These are phyloP conservation scores for Pithys albifrons DNA, from an alignment of 2,113 vertebrate species.

Conservation along the genomic window DNA sequence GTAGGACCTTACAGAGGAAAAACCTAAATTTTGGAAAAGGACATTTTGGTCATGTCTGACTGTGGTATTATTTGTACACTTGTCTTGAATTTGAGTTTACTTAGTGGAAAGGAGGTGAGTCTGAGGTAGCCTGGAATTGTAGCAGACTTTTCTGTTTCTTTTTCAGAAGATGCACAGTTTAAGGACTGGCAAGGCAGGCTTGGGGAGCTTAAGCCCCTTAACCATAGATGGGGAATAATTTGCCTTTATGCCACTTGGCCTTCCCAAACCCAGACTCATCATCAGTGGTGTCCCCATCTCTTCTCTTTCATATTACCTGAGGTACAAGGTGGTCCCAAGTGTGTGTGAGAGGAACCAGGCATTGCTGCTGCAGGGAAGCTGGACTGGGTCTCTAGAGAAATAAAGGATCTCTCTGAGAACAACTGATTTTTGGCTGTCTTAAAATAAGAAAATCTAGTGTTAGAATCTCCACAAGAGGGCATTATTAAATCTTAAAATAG, in stretches of 20 bases:
- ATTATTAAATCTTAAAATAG: not conserved
- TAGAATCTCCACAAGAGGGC: not conserved
- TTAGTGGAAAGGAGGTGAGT: accelerated
- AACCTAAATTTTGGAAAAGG: not conserved
- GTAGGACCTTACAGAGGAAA: not conserved
- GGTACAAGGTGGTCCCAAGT: not conserved
- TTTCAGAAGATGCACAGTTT: not conserved
- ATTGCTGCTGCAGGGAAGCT: not conserved
- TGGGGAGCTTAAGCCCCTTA: not conserved
- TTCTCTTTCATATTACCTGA: not conserved
- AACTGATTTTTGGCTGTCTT: not conserved
- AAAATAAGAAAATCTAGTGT: not conserved
- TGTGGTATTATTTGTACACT: not conserved
- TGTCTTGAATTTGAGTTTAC: not conserved
- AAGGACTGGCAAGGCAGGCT: not conserved
- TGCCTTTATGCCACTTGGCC: not conserved
- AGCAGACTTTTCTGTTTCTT: not conserved
- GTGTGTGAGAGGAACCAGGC: accelerated
- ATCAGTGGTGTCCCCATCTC: not conserved
- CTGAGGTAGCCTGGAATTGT: not conserved
- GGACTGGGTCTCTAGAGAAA: not conserved
- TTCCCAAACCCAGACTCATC: not conserved
- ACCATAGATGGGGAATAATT: not conserved
- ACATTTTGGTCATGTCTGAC: not conserved
- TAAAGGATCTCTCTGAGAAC: not conserved